Evolutionary conservation across 2,113 vertebrate genomes (phyloP), one percentile per base, ranked within the genome.

Genomic region (Colinus virginianus): DNA sequence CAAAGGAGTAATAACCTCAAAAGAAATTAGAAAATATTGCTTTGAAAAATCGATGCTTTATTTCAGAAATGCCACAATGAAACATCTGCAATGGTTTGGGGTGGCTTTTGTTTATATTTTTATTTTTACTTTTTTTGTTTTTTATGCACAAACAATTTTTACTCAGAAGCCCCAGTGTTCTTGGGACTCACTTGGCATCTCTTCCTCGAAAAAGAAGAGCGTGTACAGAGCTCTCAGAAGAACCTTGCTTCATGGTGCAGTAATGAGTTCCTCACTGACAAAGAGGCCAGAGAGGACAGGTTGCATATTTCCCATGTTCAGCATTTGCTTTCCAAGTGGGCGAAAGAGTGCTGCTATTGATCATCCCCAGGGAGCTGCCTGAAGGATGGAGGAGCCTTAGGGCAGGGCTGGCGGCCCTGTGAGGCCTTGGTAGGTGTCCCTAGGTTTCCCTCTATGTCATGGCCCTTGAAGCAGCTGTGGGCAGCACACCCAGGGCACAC

Each of bases 401-500:
- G 66, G 28, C 67, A 38, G n/a, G 30, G 23, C n/a, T 62, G 15
- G 10, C 62, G 42, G 61, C 48, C 58, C 36, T 16, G 12, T 4
- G 49, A 82, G 69, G 34, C 66, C 32, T 30, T 36, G 20, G 11
- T 45, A 32, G 11, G 6, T 77, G 53, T 40, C 69, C 75, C 70
- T 23, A 7, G 51, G 40, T 11, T 9, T 62, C 71, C 13, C 78
- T 25, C 51, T 58, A 25, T 13, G 63, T 63, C 28, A 0, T 59
- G 45, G 32, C 40, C 67, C 63, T 59, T 9, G 66, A 22, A 36
- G 3, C 51, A 81, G 56, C 74, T 64, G 55, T 11, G 48, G 80
- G 32, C 51, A 58, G 78, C 38, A 38, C 5, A 0, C 1, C 1
- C 0, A 20, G 14, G 4, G 3, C 4, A 2, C 7, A 42, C 26